Evolutionary conservation across 2,113 vertebrate species (phyloP).

Genomic region (Onychostruthus taczanowskii): DNA sequence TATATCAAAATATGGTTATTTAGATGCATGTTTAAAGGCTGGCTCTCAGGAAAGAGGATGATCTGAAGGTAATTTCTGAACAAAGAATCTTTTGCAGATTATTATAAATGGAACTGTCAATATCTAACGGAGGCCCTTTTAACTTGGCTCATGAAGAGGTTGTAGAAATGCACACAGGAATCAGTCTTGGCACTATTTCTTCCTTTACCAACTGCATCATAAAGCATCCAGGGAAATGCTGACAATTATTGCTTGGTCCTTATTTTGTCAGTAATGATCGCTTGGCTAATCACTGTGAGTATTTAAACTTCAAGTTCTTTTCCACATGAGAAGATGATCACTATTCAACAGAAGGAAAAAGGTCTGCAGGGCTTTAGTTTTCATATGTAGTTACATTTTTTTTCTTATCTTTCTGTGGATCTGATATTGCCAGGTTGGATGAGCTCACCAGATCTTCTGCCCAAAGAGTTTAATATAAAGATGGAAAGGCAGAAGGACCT

Average conservation of each 20-base stretch:
- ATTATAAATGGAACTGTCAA: neutral
- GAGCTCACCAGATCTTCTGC: neutral
- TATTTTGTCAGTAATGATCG: neutral
- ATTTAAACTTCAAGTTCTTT: neutral
- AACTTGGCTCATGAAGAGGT: neutral
- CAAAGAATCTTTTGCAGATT: neutral
- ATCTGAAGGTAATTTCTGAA: neutral
- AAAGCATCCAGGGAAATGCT: neutral
- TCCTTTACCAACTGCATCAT: neutral
- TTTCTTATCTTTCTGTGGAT: neutral
- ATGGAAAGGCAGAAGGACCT: neutral
- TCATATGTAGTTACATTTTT: neutral
- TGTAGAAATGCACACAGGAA: neutral
- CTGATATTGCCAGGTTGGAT: neutral
- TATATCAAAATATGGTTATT: neutral
- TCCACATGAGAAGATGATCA: neutral
- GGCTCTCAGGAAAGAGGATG: neutral
- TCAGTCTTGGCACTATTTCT: neutral
- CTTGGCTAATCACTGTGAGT: neutral
- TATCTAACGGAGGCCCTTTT: neutral
- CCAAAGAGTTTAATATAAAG: neutral
- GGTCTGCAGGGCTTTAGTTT: neutral
- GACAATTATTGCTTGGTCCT: neutral
- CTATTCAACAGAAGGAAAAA: neutral
- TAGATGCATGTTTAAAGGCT: neutral